Evolutionary conservation across 2,888 invertebrate species (phyloP).

Genomic region (Agelastica alni): DNA sequence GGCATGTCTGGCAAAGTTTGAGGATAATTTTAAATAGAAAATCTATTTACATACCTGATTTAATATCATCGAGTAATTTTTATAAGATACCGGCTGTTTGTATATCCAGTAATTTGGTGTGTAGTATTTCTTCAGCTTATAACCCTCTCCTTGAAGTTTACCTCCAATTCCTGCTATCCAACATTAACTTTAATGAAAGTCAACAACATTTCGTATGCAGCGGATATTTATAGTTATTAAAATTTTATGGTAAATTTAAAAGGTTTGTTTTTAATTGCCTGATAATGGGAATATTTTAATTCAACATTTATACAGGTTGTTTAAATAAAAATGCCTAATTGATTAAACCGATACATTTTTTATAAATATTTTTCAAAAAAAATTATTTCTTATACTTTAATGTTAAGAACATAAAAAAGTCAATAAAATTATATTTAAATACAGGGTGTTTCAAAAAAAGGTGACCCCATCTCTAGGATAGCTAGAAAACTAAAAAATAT

Average conservation of each 20-base stretch:
- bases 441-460: too few relatives aligned
- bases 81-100: constrained; percentile 41
- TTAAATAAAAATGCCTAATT: too few relatives aligned
- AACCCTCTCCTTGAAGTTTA: constrained; percentile 35
- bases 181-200: constrained; percentile 29
- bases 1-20: constrained; percentile 32
- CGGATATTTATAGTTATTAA: constrained; percentile 17
- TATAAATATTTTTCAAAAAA: too few relatives aligned
- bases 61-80: constrained; percentile 40
- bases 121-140: constrained; percentile 31
- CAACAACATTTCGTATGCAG: constrained; percentile 26
- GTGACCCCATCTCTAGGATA: too few relatives aligned
- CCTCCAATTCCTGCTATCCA: constrained; percentile 24
- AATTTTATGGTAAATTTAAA: not conserved
- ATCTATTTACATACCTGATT: constrained; percentile 48
- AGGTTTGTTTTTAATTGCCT: not conserved
- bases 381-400: too few relatives aligned
- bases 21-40: constrained; percentile 38
- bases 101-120: constrained; percentile 36
- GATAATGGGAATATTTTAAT: too few relatives aligned
- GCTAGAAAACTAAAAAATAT: too few relatives aligned
- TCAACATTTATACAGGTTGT: too few relatives aligned
- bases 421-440: too few relatives aligned
- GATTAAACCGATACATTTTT: too few relatives aligned
- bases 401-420: too few relatives aligned